Evolutionary conservation across 2,888 invertebrate genomes (phyloP).

Genomic region (Tribolium freemani): DNA sequence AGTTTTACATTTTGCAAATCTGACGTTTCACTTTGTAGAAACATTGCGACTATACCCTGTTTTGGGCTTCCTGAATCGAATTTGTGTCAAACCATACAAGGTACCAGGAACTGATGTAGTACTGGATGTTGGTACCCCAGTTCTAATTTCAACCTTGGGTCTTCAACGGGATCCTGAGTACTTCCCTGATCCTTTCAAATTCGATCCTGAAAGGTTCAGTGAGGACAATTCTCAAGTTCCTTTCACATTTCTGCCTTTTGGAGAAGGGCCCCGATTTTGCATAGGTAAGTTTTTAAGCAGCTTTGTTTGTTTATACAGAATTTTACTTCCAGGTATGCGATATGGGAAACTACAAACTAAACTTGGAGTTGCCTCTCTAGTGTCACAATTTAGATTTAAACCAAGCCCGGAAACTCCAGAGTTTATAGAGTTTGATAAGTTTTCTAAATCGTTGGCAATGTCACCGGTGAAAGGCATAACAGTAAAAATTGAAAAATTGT

Average conservation of each 20-base stretch:
- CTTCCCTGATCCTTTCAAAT: constrained; percentile 40
- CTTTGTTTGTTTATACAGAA: neutral
- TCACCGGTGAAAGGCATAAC: constrained; percentile 11
- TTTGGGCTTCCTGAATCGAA: constrained; percentile 30
- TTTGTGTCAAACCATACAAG: constrained; percentile 31
- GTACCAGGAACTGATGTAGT: constrained; percentile 39
- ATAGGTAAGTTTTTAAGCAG: neutral
- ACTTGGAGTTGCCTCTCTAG: constrained; percentile 7
- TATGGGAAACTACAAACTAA: constrained; percentile 26
- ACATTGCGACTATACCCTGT: constrained; percentile 40
- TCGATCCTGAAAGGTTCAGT: constrained; percentile 38
- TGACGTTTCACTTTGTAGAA: constrained; percentile 24
- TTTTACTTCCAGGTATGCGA: constrained; percentile 10
- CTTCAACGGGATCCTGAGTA: constrained; percentile 37
- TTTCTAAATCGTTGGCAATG: constrained; percentile 8
- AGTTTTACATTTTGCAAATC: neutral
- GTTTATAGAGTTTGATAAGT: neutral
- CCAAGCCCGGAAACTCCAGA: constrained; percentile 22
- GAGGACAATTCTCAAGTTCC: constrained; percentile 1
- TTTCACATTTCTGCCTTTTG: constrained; percentile 23
- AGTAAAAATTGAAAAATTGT: constrained; percentile 15
- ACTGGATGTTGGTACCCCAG: constrained; percentile 15
- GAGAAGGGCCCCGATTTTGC: constrained; percentile 31
- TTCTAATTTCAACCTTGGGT: constrained; percentile 18
- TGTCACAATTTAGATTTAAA: constrained; percentile 18